Percentiles rank a stretch among this genome's conserved stretches.
Conservation (phyloP, 2,888 invertebrate species). For the Elgonia sp. region DNA sequence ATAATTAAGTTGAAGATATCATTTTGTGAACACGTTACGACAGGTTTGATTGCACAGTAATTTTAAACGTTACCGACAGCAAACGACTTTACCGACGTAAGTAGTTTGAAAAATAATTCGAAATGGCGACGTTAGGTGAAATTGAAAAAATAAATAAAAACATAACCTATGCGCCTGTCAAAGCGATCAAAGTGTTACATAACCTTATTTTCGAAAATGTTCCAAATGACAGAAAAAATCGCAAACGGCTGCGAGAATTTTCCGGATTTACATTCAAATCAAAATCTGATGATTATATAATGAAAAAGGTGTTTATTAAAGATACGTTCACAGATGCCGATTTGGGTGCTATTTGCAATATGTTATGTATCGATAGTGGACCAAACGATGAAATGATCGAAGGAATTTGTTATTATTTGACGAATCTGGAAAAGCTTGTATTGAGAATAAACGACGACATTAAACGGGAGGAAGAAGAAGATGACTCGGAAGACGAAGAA, state of each 20-base stretch:
- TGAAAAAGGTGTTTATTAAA: neutral
- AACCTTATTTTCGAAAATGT: conserved; percentile 37
- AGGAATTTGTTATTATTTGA: conserved; percentile 19
- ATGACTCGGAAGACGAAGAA: neutral
- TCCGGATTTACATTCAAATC: conserved; percentile 19
- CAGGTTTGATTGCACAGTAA: too few species aligned
- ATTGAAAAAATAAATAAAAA: conserved; percentile 2
- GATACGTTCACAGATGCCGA: neutral
- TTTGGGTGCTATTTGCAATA: conserved; percentile 22
- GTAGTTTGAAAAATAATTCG: too few species aligned
- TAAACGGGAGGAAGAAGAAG: neutral
- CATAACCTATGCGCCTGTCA: conserved; percentile 18
- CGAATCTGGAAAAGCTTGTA: neutral
- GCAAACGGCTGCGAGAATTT: conserved; percentile 51
- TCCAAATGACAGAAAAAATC: conserved; percentile 44
- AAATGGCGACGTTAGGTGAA: conserved; percentile 18
- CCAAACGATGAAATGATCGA: conserved; percentile 31
- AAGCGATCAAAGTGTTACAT: conserved; percentile 28
- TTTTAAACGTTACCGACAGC: too few species aligned
- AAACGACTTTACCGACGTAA: too few species aligned
- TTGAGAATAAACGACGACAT: too few species aligned
- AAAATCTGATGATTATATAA: neutral
- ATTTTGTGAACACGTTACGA: too few species aligned
- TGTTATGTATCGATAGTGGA: conserved; percentile 25
- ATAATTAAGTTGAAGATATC: too few species aligned